Conservation (phyloP, 2,888 invertebrate species). For the Alloplasta piceator region DNA sequence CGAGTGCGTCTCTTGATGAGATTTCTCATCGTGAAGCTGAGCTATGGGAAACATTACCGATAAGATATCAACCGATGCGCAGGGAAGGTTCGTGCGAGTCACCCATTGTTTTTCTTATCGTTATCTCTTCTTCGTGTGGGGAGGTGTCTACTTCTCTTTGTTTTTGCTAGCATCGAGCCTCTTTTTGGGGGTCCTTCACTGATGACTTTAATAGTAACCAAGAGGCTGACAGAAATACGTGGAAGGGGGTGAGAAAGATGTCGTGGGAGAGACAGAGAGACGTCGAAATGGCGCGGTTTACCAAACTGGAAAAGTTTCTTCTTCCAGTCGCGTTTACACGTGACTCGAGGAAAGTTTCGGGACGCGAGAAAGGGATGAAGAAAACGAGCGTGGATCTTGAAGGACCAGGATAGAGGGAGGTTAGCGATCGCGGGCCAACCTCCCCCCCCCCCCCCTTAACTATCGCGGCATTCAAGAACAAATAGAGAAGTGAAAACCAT, state of each 20-base stretch:
- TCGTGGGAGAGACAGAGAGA: constrained; percentile 57
- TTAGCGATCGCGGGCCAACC: neutral
- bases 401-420: constrained; percentile 24
- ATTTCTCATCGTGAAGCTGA: constrained; percentile 10
- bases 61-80: constrained; percentile 14
- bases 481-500: constrained; percentile 70
- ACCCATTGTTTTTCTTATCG: constrained; percentile 37
- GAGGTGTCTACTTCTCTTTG: constrained; percentile 7
- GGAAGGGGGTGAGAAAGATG: constrained; percentile 17
- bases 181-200: constrained; percentile 21
- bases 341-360: constrained; percentile 59
- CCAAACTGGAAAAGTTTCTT: constrained; percentile 70
- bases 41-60: constrained; percentile 26
- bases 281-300: constrained; percentile 32
- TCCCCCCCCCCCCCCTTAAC: constrained; percentile 29
- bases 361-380: constrained; percentile 48
- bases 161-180: constrained; percentile 21
- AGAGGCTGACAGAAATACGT: constrained; percentile 19
- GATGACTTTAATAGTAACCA: constrained; percentile 72
- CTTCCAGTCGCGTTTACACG: constrained; percentile 39
- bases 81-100: constrained; percentile 27
- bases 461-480: constrained; percentile 61
- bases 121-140: constrained; percentile 13
- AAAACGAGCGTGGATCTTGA: constrained; percentile 19
- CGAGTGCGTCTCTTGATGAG: neutral